Evolutionary conservation across 2,113 vertebrate genomes (phyloP).

Genomic region (Crocuta crocuta): DNA sequence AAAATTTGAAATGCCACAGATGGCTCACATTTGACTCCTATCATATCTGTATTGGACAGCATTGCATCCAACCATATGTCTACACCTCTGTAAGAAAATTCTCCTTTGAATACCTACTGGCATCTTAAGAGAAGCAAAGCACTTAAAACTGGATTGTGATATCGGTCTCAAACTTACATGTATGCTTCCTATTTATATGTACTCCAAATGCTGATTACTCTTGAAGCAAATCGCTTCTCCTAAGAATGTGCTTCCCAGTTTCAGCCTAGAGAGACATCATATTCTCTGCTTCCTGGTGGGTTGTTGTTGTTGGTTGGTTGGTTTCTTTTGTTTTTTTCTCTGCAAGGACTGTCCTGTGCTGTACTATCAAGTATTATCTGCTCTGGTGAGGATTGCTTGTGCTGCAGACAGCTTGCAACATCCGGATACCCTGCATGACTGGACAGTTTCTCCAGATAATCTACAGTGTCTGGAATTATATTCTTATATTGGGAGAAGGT

Average conservation of each 20-base stretch:
- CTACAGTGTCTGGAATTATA: neutral
- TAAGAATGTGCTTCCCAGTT: neutral
- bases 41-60: neutral
- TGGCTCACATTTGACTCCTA: neutral
- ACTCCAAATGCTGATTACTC: neutral
- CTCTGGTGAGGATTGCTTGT: neutral
- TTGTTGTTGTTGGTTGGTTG: neutral
- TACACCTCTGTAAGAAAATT: neutral
- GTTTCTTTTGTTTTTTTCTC: neutral
- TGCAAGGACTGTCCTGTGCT: neutral
- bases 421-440: neutral
- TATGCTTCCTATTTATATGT: neutral
- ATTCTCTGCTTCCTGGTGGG: neutral
- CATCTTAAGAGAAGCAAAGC: conserved; percentile 31
- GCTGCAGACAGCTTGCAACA: neutral
- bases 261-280: neutral
- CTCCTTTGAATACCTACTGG: neutral
- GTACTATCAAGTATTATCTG: neutral
- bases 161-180: neutral
- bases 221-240: conserved; percentile 15
- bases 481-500: neutral
- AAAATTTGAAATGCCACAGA: neutral
- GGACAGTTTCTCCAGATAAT: neutral
- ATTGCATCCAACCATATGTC: neutral
- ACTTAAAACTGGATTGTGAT: neutral